phyloP scores from a whole-genome alignment of 1,140 invertebrate species.

The Eueides isabella region DNA sequence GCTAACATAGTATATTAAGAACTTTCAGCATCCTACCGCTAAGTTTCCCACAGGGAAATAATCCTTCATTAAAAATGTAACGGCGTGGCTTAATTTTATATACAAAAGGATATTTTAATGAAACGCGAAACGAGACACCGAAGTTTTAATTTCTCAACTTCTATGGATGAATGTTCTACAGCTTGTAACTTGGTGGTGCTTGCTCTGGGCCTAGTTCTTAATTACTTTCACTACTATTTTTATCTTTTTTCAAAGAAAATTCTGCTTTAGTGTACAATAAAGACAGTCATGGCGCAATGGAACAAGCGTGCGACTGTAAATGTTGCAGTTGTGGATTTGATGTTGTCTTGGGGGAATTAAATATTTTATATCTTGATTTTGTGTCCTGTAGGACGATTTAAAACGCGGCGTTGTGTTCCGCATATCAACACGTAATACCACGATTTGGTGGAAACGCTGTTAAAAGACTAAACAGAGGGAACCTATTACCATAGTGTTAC shows the following conservation, averaged over 20 bases:
- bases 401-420: too few species aligned
- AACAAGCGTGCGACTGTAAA: too few species aligned
- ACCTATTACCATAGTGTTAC: too few species aligned
- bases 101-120: conserved; percentile 51
- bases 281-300: too few species aligned
- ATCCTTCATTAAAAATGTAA: conserved; percentile 50
- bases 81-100: conserved; percentile 41
- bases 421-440: too few species aligned
- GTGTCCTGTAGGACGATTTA: too few species aligned
- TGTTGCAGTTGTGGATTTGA: too few species aligned
- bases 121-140: conserved; percentile 41
- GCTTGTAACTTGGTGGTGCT: conserved; percentile 1
- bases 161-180: conserved; percentile 5
- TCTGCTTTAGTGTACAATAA: not conserved
- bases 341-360: too few species aligned
- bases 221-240: not conserved
- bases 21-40: conserved; percentile 24
- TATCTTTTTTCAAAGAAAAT: not conserved
- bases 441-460: too few species aligned
- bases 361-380: too few species aligned
- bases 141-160: conserved; percentile 35
- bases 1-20: conserved; percentile 17
- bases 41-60: conserved; percentile 41
- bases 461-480: too few species aligned
- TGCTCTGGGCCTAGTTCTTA: conserved; percentile 18